These are phyloP conservation scores for Neopelma chrysocephalum DNA, from an alignment of 2,797 vertebrate species.

Conservation along the genomic window DNA sequence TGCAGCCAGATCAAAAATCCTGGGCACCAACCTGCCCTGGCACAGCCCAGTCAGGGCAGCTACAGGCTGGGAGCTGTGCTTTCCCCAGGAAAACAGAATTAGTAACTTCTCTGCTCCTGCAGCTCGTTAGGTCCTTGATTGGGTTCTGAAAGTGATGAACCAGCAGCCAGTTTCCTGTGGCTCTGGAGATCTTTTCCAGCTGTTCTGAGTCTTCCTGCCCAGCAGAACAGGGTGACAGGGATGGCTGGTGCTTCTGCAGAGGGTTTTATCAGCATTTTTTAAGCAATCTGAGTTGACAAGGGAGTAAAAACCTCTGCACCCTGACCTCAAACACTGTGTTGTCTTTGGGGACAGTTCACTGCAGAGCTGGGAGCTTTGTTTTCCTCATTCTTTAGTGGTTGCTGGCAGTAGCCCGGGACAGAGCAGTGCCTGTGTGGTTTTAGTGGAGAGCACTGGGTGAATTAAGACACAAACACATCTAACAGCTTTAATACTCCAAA, in stretches of 20 bases:
- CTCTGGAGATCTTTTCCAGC: neutral
- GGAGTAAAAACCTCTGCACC: neutral
- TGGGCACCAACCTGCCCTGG: accelerated
- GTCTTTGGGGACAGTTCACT: neutral
- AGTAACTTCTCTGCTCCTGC: neutral
- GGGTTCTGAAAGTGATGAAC: neutral
- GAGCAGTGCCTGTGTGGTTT: neutral
- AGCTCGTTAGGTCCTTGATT: neutral
- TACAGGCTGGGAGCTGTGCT: neutral
- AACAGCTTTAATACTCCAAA: neutral
- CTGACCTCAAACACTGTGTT: neutral
- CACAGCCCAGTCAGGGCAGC: neutral
- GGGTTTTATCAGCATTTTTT: neutral
- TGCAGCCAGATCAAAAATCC: neutral
- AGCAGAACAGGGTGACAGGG: neutral
- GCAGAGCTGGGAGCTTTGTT: neutral
- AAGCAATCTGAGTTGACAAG: neutral
- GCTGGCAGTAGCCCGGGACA: neutral
- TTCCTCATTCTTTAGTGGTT: neutral
- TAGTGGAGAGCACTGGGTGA: neutral
- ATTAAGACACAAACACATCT: neutral
- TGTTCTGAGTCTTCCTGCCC: neutral
- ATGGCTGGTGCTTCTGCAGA: accelerated
- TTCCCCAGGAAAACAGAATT: neutral
- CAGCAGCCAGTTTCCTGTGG: neutral